These are phyloP conservation scores for Cactoblastis cactorum DNA, from an alignment of 2,888 invertebrate species.

Conservation along the genomic window DNA sequence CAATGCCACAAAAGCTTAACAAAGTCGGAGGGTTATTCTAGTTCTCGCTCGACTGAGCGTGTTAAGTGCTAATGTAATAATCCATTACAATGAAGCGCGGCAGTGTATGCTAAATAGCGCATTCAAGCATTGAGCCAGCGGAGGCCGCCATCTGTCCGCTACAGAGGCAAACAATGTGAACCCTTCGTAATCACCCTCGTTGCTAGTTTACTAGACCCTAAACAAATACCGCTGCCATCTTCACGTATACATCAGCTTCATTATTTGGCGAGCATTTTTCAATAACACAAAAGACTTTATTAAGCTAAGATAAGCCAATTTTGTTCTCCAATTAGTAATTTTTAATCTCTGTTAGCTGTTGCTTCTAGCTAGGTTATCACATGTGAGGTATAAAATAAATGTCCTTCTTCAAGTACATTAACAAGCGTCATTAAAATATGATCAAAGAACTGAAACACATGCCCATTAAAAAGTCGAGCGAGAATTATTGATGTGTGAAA, in stretches of 20 bases:
- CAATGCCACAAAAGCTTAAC: slow-evolving; percentile 51
- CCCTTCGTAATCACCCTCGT: slow-evolving; percentile 67
- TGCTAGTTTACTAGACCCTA: slow-evolving; percentile 65
- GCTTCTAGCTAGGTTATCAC: slow-evolving; percentile 8
- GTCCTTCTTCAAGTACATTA: slow-evolving; percentile 6
- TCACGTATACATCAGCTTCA: slow-evolving; percentile 36
- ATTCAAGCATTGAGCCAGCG: slow-evolving; percentile 64
- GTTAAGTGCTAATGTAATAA: slow-evolving; percentile 79
- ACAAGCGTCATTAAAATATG: slow-evolving; percentile 19
- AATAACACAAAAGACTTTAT: slow-evolving; percentile 31
- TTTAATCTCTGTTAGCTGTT: slow-evolving; percentile 7
- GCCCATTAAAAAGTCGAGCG: slow-evolving; percentile 31
- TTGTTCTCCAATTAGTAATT: neutral
- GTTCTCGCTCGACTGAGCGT: slow-evolving; percentile 71
- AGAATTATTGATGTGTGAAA: slow-evolving; percentile 39
- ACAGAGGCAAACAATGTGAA: slow-evolving; percentile 61
- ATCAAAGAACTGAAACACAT: slow-evolving; percentile 23
- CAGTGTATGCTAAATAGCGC: slow-evolving; percentile 76
- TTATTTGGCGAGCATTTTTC: slow-evolving; percentile 39
- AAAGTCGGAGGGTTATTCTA: slow-evolving; percentile 61
- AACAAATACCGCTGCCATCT: slow-evolving; percentile 58
- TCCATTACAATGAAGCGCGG: slow-evolving; percentile 76
- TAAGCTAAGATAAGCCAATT: slow-evolving; percentile 17
- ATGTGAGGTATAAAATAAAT: slow-evolving; percentile 9
- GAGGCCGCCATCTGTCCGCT: slow-evolving; percentile 72